phyloP scores from a whole-genome alignment of 2,113 vertebrate species.

The Amphiprion percula region DNA sequence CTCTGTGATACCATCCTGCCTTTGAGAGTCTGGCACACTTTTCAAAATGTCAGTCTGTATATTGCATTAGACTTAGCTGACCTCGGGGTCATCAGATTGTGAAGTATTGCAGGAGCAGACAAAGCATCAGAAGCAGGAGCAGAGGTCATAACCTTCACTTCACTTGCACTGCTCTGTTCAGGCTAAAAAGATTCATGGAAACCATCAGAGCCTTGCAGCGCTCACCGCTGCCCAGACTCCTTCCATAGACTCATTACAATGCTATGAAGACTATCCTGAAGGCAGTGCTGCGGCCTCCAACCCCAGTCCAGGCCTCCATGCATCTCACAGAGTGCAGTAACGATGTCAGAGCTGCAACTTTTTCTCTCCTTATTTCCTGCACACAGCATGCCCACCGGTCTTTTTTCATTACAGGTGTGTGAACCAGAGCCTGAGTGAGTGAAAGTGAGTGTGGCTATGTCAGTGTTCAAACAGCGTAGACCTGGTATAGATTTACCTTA shows the following conservation, averaged over 20 bases:
- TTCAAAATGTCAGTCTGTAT: slow-evolving; percentile 20
- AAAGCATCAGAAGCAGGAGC: slow-evolving; percentile 51
- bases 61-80: slow-evolving; percentile 15
- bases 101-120: slow-evolving; percentile 32
- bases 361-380: slow-evolving; percentile 64
- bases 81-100: slow-evolving; percentile 56
- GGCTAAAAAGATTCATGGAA: slow-evolving; percentile 58
- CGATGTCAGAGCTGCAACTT: slow-evolving; percentile 59
- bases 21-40: not conserved
- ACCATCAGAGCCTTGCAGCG: slow-evolving; percentile 35
- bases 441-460: slow-evolving; percentile 36
- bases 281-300: slow-evolving; percentile 25
- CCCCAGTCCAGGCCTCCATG: slow-evolving; percentile 45
- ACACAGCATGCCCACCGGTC: slow-evolving; percentile 50
- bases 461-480: slow-evolving; percentile 48
- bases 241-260: slow-evolving; percentile 58
- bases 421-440: slow-evolving; percentile 33
- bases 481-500: slow-evolving; percentile 74
- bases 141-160: slow-evolving; percentile 45
- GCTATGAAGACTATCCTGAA: slow-evolving; percentile 40
- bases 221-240: slow-evolving; percentile 40
- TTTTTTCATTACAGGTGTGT: slow-evolving; percentile 73
- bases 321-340: slow-evolving; percentile 53
- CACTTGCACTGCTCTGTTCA: slow-evolving; percentile 38
- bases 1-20: slow-evolving; percentile 3